Evolutionary conservation across 2,797 vertebrate genomes (phyloP).

Genomic region (Sebastolobus altivelis): DNA sequence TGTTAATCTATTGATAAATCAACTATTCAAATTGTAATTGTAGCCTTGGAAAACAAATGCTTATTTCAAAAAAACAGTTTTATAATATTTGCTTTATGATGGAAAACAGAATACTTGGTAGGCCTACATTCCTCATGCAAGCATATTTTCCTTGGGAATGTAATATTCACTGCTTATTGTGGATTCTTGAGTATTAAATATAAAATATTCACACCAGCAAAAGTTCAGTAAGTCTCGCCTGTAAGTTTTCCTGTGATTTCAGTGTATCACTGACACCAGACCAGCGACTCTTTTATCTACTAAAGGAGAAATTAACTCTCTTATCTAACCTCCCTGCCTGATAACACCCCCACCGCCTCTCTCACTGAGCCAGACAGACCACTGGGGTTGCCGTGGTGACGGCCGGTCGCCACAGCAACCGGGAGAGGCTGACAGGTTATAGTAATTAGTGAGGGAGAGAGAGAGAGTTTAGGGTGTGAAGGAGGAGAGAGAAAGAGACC

Average conservation of each 20-base stretch:
- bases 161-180: too few species aligned
- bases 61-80: background rate
- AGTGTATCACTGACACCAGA: slow-evolving; percentile 25
- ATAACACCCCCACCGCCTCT: slow-evolving; percentile 42
- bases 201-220: background rate
- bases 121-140: too few species aligned
- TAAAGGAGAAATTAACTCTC: slow-evolving; percentile 73
- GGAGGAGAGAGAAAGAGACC: background rate
- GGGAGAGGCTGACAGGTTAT: slow-evolving; percentile 50
- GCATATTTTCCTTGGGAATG: background rate
- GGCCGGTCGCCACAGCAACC: slow-evolving; percentile 69
- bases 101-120: too few species aligned
- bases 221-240: background rate
- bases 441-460: slow-evolving; percentile 47
- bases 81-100: background rate
- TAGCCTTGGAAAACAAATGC: background rate
- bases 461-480: slow-evolving; percentile 48
- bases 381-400: slow-evolving; percentile 80
- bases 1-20: background rate
- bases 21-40: background rate
- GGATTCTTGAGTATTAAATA: background rate
- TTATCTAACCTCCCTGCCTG: slow-evolving; percentile 63
- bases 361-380: slow-evolving; percentile 46
- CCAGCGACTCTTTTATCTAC: slow-evolving; percentile 55
- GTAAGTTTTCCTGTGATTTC: slow-evolving; percentile 2